Evolutionary conservation across 2,888 invertebrate genomes (phyloP), one percentile per base, ranked within the genome.

Genomic region (Habrosyne pyritoides): DNA sequence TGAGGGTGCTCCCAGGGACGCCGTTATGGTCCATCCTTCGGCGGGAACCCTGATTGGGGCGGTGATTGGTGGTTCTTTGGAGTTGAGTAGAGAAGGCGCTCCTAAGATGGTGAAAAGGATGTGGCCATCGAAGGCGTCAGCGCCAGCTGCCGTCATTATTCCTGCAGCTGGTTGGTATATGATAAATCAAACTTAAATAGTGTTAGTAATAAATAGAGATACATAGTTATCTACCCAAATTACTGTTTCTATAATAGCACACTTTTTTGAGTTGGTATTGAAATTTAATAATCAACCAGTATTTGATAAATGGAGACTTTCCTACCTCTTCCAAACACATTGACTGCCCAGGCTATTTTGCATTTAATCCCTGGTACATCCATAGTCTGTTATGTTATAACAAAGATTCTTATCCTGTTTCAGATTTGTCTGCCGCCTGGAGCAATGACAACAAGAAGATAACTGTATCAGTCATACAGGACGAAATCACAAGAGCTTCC

Each of bases 41-140:
- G 89, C 88, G 0, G 89, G 83, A 1, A 68, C 79, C 8, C 61
- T 91, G 8, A 83, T 92, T 21, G 86, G 86, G 0, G 91, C 89
- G 5, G 84, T 91, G 2, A 91, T 92, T 3, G 91, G 91, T 4
- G 86, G 82, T 21, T 83, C 91, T 7, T 59, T 92, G 5, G 77
- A 84, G 53, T 66, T 92, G 26, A 73, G 63, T n/a, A 77, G 88
- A 36, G 81, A 86, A 2, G 89, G 86, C 2, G 87, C 87, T n/a
- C 86, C 85, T 3, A 69, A 77, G 5, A 75, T 92, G 56, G 83
- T 88, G 1, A 90, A 85, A 59, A 80, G 91, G 3, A 88, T 92
- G 89, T 92, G 91, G 92, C 91, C 91, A 0, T 90, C 91, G 0
- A 91, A 88, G 61, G 79, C 84, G 0, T 87, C 90, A 0, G 85